Base-by-base conservation (phyloP, 1,140 invertebrate genomes). In the Sarcophaga bullata region DNA sequence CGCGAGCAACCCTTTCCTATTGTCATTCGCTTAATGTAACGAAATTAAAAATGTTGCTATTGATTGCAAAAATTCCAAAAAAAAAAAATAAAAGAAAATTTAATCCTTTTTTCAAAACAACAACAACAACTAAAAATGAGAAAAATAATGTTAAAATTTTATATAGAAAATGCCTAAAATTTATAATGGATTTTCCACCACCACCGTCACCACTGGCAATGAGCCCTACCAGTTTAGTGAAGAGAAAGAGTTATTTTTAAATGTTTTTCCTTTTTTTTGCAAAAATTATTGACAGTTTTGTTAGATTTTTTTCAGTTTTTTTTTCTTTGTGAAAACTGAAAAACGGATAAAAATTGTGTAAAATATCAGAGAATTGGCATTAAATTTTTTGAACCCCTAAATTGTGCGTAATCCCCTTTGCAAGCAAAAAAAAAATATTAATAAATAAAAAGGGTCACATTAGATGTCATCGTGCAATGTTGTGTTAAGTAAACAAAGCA, bases 381-480 rank as follows among this genome's bases (percentile, higher is more conserved):
- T 78, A 78, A 78, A 78, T 50, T 50, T 78, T 78, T 4, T 25
- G 75, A 78, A 78, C 75, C 75, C 75, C 49, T 78, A 78, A 78
- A 78, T 78, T 49, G 49, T 50, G 25, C 50, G 75, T 78, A 78
- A 78, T 78, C 49, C 49, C 48, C 75, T 37, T n/a, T 37, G 75
- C 75, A 17, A 2, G 25, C 1, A 37, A 1, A 37, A 4, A 37
- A 37, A 37, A 2, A 78, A n/a, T n/a, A n/a, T n/a, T n/a, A n/a
- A n/a, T n/a, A n/a, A n/a, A n/a, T 15, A 78, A 68, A 78, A 78
- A 78, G 75, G 75, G 75, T 78, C 75, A 78, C 75, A 78, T 8
- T 9, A 49, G 25, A 82, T 82, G 85, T 73, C 81, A 83, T 84
- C 84, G 84, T 83, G 84, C 82, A 25, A 52, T 58, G 48, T 49